Evolutionary conservation across 2,113 vertebrate genomes (phyloP), one percentile per base, ranked within the genome.

Genomic region (Engraulis encrasicolus): DNA sequence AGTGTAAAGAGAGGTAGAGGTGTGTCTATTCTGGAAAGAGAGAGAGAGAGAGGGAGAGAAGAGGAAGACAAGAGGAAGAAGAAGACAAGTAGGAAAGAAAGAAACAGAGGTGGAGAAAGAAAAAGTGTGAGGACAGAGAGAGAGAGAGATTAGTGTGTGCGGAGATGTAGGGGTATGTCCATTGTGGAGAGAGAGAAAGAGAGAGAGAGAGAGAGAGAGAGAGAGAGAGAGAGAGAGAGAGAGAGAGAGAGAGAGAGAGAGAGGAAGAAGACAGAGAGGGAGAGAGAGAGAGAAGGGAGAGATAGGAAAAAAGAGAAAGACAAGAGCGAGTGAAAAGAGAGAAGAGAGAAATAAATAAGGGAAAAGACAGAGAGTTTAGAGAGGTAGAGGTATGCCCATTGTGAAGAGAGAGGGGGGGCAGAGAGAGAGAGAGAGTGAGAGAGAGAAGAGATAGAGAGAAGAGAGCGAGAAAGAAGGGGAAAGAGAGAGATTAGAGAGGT

Each of bases 1-100:
- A 7, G 34, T 5, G 78, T 61, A 9, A 18, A 23, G 38, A 18
- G 20, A 61, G 40, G 49, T 9, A 45, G 40, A 5, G 80, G 89
- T 89, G 88, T 88, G 89, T 89, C 87, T 89, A 91, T 93, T 94
- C 90, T 92, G 90, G 9, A 45, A 45, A 9, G 40, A 5, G 40
- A 45, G 9, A 45, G 40, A 45, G 40, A 45, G 9, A 45, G 40
- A 45, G 40, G 9, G 12, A 11, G 58, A 61, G n/a, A 27, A 23
- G 11, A n/a, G 23, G 27, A 1, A 61, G 11, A 61, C n/a, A n/a
- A n/a, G n/a, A n/a, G n/a, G n/a, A n/a, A 45, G 9, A 45, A 9
- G 40, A 5, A 9, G 9, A 45, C 3, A 9, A 45, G 40, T 5
- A 45, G 9, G 40, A 45, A 9, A 45, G 12, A 11, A 23, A 61